Evolutionary conservation across 1,140 invertebrate species (phyloP), one percentile per base, ranked within the genome.

Genomic region (Telenomus remus): DNA sequence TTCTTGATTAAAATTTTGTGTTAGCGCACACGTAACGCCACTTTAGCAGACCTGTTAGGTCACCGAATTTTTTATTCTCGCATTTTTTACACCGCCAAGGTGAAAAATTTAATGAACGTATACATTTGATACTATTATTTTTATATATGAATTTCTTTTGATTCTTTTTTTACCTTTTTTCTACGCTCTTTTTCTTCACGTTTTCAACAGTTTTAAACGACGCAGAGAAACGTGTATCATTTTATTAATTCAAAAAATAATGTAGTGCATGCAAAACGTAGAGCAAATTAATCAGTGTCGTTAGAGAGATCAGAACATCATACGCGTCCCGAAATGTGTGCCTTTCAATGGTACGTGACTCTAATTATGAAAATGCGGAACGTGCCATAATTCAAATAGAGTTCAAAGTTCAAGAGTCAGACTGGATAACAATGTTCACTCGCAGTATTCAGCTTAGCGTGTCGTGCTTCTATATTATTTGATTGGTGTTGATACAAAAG

Each of bases 361-460:
- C 39, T 56, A 70, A 70, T 70, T 70, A 70, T 70, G 66, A 70
- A 70, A 70, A 70, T 70, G 66, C 49, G 57, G 19, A 70, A 51
- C 66, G 51, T 70, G 51, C 46, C 61, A 61, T 33, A 55, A 61
- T 61, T 63, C 66, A 70, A 63, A 70, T 70, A 6, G 19, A 61
- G 51, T 70, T 63, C 48, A 70, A 70, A 56, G 60, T 70, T 14
- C 35, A 50, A 70, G 46, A 53, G 39, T 51, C 47, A 53, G 37
- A 71, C 51, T 71, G 47, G 60, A 54, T 56, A 59, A 71, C 68
- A 64, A 71, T 71, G 48, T 71, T 57, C 68, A 33, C 59, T 71
- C 3, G 59, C 55, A 71, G 57, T 63, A 53, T 63, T 71, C 53
- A 39, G 56, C 51, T 63, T 70, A 56, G 9, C 37, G 19, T 6